phyloP scores from a whole-genome alignment of 2,888 invertebrate species.

The Drosophila mettleri region DNA sequence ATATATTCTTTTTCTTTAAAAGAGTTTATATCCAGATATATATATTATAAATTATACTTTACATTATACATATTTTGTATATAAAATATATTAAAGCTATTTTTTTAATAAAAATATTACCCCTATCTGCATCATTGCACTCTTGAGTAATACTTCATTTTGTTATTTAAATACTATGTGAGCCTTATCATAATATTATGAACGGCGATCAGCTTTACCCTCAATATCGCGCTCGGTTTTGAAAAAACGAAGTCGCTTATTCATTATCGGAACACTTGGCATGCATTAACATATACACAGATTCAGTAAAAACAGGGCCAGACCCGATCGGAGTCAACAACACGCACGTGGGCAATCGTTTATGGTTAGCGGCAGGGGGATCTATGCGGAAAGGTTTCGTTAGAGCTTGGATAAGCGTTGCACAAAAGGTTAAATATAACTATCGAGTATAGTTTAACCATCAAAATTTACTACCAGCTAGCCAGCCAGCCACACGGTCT shows the following conservation, averaged over 20 bases:
- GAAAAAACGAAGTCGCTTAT: constrained; percentile 20
- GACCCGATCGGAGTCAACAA: constrained; percentile 36
- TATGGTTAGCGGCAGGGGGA: constrained; percentile 13
- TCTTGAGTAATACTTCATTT: background rate
- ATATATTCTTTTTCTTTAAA: background rate
- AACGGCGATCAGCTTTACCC: constrained; percentile 20
- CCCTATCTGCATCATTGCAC: background rate
- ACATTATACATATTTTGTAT: background rate
- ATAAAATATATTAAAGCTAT: background rate
- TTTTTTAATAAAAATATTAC: background rate
- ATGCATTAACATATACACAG: constrained; percentile 61
- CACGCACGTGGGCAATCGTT: constrained; percentile 58
- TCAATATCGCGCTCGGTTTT: constrained; percentile 1
- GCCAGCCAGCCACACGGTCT: constrained; percentile 47
- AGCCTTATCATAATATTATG: constrained; percentile 22
- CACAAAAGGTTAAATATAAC: constrained; percentile 75
- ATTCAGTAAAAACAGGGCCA: constrained; percentile 40
- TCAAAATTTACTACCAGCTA: constrained; percentile 70
- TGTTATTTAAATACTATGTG: constrained; percentile 3
- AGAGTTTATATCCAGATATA: background rate
- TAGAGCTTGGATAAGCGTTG: constrained; percentile 56
- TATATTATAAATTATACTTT: background rate
- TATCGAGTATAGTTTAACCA: constrained; percentile 67
- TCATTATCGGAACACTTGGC: constrained; percentile 68
- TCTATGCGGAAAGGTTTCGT: constrained; percentile 16